Conservation (phyloP, 2,888 invertebrate genomes). For the Luperina testacea region DNA sequence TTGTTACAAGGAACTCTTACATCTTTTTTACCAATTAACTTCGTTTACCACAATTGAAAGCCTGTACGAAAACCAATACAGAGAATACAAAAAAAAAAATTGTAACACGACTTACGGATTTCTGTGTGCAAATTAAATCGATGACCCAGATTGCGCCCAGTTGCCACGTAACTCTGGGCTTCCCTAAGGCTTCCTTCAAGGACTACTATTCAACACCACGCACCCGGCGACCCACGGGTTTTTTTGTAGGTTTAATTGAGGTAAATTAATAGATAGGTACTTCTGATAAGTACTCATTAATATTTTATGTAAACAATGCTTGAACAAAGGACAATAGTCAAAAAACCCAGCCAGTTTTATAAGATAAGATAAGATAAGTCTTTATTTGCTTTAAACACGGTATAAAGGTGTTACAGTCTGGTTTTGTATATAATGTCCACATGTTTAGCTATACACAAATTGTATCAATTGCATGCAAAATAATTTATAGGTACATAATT, state of each 20-base stretch:
- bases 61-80: background rate
- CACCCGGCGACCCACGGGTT: slow-evolving; percentile 45
- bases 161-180: slow-evolving; percentile 81
- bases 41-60: background rate
- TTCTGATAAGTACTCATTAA: slow-evolving; percentile 14
- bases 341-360: slow-evolving; percentile 14
- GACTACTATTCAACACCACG: slow-evolving; percentile 69
- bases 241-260: slow-evolving; percentile 50
- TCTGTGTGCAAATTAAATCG: slow-evolving; percentile 77
- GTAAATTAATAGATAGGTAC: slow-evolving; percentile 28
- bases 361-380: no score
- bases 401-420: no score
- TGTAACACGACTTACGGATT: slow-evolving; percentile 65
- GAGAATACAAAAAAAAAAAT: slow-evolving; percentile 17
- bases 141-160: slow-evolving; percentile 80
- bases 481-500: no score
- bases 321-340: slow-evolving; percentile 15
- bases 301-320: slow-evolving; percentile 6
- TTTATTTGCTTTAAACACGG: no score
- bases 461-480: no score
- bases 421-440: no score
- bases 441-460: no score
- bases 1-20: background rate
- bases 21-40: background rate
- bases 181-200: slow-evolving; percentile 85